Evolutionary conservation across 2,888 invertebrate genomes (phyloP).

Genomic region (Aphodius granarius): DNA sequence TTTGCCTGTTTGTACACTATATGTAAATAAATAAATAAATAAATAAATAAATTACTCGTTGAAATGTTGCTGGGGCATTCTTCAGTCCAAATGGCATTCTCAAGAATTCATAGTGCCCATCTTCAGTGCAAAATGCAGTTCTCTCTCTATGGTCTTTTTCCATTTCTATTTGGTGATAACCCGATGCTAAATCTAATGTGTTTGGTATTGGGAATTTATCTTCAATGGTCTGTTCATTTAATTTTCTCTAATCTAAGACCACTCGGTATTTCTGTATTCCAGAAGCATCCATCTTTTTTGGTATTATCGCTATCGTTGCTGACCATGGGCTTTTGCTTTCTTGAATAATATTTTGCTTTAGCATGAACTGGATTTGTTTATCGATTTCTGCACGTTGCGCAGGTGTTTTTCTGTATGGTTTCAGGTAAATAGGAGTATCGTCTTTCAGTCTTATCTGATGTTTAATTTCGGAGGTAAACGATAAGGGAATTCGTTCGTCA

Average conservation of each 20-base stretch:
- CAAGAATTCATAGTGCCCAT: no score
- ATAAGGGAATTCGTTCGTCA: conserved; percentile 15
- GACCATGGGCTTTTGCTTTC: conserved; percentile 29
- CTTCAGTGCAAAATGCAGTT: no score
- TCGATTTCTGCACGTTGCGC: conserved; percentile 35
- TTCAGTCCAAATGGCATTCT: no score
- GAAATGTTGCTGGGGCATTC: no score
- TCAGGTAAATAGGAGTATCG: conserved; percentile 30
- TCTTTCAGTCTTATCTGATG: conserved; percentile 29
- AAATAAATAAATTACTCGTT: no score
- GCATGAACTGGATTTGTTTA: conserved; percentile 27
- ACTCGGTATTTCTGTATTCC: conserved; percentile 33
- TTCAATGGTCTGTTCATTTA: conserved; percentile 39
- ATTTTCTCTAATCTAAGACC: conserved; percentile 33
- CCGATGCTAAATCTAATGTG: no score
- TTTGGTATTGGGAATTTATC: conserved; percentile 39
- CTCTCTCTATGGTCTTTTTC: no score
- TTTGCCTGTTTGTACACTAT: no score
- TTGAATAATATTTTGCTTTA: no score
- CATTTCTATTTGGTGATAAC: no score
- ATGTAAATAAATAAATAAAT: no score
- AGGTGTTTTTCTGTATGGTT: conserved; percentile 37
- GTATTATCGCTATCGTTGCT: conserved; percentile 30
- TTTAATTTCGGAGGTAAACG: conserved; percentile 27
- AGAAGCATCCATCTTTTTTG: conserved; percentile 30